Conservation (phyloP, 2,888 invertebrate genomes). For the Agonopterix alstromeriana region DNA sequence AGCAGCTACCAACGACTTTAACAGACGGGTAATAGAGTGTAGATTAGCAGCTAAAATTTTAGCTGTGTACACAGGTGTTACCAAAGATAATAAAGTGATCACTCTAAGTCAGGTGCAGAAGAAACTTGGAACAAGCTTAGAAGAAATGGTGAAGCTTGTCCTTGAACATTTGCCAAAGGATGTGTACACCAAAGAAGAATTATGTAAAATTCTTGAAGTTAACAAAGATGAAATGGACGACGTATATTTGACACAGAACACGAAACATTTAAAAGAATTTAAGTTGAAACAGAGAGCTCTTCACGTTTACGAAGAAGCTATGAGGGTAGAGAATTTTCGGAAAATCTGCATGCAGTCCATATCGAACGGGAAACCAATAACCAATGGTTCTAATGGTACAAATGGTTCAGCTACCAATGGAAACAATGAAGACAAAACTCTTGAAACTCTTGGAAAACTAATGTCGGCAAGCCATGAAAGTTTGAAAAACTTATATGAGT, state of each 20-base stretch:
- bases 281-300: conserved; percentile 90
- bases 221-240: conserved; percentile 77
- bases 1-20: conserved; percentile 94
- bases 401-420: conserved; percentile 26
- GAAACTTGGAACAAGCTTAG: conserved; percentile 76
- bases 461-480: conserved; percentile 95
- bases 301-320: conserved; percentile 94
- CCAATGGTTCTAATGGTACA: conserved; percentile 16
- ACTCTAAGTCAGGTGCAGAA: conserved; percentile 87
- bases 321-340: conserved; percentile 88
- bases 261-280: conserved; percentile 81
- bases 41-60: conserved; percentile 89
- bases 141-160: conserved; percentile 84
- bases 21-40: conserved; percentile 96
- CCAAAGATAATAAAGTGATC: conserved; percentile 79
- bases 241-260: conserved; percentile 65
- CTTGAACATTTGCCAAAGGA: conserved; percentile 78
- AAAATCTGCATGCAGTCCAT: conserved; percentile 69
- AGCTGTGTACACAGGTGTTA: conserved; percentile 36
- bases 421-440: conserved; percentile 21
- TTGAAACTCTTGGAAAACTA: conserved; percentile 82
- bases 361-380: conserved; percentile 31
- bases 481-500: conserved; percentile 90
- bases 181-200: conserved; percentile 82
- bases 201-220: conserved; percentile 78